phyloP scores from a whole-genome alignment of 2,797 vertebrate genomes.

The Schizothorax lantsangensis region DNA sequence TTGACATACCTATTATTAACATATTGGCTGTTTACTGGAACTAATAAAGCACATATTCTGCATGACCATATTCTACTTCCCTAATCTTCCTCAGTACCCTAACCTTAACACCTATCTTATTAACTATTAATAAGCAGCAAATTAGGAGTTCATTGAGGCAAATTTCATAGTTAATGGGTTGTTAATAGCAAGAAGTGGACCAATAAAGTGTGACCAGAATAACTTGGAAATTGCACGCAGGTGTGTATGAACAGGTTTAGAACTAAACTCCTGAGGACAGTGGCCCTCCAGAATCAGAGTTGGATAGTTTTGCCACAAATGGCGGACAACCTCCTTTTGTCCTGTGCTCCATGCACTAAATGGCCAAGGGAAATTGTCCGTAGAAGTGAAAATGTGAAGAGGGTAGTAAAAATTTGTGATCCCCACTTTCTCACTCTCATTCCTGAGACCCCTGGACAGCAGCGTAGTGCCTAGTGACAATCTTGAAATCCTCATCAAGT shows the following conservation, averaged over 20 bases:
- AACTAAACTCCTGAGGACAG: not conserved
- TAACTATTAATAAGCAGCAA: not conserved
- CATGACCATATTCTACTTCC: too few relatives aligned
- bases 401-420: not conserved
- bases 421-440: not conserved
- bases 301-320: not conserved
- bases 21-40: not conserved
- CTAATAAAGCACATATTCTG: not conserved
- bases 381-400: slow-evolving; percentile 1
- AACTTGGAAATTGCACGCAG: not conserved
- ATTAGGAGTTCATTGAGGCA: not conserved
- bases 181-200: not conserved
- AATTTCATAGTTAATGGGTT: not conserved
- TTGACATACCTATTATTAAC: not conserved
- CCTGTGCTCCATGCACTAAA: not conserved
- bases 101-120: not conserved
- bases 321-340: not conserved
- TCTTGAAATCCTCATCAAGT: slow-evolving; percentile 26
- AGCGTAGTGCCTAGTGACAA: not conserved
- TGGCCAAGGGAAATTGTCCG: not conserved
- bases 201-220: not conserved
- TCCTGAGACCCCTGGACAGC: not conserved
- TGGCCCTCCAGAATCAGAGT: not conserved
- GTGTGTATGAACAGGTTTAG: not conserved
- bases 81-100: not conserved